Evolutionary conservation across 2,113 vertebrate genomes (phyloP).

Genomic region (Ploceus nigricollis): DNA sequence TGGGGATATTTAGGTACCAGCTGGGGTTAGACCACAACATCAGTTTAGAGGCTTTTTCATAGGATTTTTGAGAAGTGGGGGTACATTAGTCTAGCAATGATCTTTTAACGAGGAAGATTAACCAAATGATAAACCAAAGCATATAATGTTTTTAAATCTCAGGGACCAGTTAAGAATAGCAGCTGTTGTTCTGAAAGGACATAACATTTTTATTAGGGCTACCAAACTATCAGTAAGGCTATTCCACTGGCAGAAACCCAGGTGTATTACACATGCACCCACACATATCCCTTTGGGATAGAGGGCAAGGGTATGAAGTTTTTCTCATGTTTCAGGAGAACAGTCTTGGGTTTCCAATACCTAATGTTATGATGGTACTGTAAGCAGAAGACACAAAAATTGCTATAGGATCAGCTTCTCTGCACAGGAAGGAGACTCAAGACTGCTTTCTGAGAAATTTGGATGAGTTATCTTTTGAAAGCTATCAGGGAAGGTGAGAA

Average conservation of each 20-base stretch:
- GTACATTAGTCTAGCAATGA: background rate
- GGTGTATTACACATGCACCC: background rate
- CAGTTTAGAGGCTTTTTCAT: background rate
- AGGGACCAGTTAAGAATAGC: background rate
- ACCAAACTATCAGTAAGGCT: background rate
- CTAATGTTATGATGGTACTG: background rate
- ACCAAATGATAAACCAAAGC: background rate
- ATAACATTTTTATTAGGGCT: background rate
- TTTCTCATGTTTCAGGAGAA: background rate
- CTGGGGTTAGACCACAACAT: background rate
- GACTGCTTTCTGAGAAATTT: background rate
- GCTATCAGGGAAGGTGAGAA: background rate
- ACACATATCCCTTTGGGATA: fast-evolving
- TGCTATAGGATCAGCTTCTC: background rate
- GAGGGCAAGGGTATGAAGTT: background rate
- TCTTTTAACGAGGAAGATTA: background rate
- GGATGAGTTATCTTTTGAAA: background rate
- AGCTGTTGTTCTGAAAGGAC: background rate
- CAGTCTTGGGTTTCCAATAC: background rate
- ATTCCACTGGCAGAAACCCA: background rate
- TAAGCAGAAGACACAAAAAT: background rate
- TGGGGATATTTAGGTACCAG: background rate
- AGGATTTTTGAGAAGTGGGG: background rate
- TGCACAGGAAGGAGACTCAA: background rate
- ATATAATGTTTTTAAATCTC: background rate